phyloP scores from a whole-genome alignment of 2,113 vertebrate genomes.

The Mesocricetus auratus region DNA sequence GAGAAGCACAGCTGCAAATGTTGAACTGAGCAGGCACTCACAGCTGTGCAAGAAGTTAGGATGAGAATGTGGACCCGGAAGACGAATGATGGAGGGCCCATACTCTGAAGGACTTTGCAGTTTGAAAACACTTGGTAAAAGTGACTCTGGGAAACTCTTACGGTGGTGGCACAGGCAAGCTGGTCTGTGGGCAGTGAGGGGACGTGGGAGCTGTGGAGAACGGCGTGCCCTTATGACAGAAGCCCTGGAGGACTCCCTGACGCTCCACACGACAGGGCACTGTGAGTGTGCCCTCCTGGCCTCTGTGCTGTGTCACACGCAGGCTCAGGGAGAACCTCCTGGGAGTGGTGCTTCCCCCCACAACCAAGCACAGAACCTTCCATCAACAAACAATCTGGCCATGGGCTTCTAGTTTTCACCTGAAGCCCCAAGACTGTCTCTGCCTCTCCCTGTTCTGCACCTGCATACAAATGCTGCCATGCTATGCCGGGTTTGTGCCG shows the following conservation, averaged over 20 bases:
- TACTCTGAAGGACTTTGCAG: neutral
- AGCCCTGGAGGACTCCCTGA: neutral
- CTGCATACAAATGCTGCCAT: too few species aligned
- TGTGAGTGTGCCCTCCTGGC: neutral
- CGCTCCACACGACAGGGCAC: neutral
- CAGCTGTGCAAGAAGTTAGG: neutral
- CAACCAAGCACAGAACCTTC: too few species aligned
- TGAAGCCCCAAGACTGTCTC: neutral
- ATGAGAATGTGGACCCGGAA: neutral
- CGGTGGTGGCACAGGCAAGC: neutral
- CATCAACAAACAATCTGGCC: too few species aligned
- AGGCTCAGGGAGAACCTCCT: too few species aligned
- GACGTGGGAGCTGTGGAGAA: neutral
- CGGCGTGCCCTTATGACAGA: neutral
- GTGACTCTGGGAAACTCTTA: neutral
- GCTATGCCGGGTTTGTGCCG: too few species aligned
- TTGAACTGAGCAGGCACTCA: neutral
- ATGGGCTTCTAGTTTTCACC: neutral
- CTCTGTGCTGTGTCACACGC: too few species aligned
- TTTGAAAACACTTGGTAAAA: neutral
- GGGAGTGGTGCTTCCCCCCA: neutral
- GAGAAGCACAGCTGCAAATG: neutral
- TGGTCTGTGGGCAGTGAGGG: neutral
- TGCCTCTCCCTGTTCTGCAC: neutral
- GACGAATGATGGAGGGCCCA: neutral